phyloP scores from a whole-genome alignment of 2,888 invertebrate genomes.

The Petrolisthes manimaculis region DNA sequence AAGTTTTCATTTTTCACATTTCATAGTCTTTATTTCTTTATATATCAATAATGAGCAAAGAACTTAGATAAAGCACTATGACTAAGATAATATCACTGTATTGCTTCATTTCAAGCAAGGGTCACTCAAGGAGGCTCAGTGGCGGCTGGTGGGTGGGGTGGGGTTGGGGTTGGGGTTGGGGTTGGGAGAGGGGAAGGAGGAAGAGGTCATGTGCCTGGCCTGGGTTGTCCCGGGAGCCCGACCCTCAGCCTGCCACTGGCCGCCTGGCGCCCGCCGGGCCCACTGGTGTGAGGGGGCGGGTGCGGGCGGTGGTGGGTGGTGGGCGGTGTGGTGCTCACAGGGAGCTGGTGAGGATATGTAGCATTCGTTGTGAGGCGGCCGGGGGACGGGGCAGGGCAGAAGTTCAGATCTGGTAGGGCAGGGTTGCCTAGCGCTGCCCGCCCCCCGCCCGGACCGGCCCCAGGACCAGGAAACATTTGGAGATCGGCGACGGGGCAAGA shows the following conservation, averaged over 20 bases:
- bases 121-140: constrained; percentile 50
- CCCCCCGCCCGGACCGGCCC: constrained; percentile 48
- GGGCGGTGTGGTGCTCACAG: constrained; percentile 50
- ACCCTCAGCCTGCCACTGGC: constrained; percentile 44
- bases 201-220: background rate
- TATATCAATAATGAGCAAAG: constrained; percentile 64
- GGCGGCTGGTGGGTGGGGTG: constrained; percentile 35
- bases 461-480: constrained; percentile 59
- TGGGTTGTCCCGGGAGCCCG: constrained; percentile 40
- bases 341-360: constrained; percentile 59
- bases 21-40: constrained; percentile 57
- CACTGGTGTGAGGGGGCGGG: constrained; percentile 33
- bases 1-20: constrained; percentile 53
- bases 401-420: constrained; percentile 57
- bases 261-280: constrained; percentile 50
- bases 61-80: constrained; percentile 65
- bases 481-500: constrained; percentile 50
- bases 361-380: constrained; percentile 63
- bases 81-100: constrained; percentile 65
- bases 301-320: constrained; percentile 50
- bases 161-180: background rate
- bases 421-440: constrained; percentile 13
- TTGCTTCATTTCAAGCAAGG: constrained; percentile 63
- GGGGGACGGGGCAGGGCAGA: constrained; percentile 44
- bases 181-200: background rate